Percentiles rank a stretch among this genome's conserved stretches.
These are phyloP conservation scores for Helleia helle DNA, from an alignment of 2,888 invertebrate species.

Conservation along the genomic window DNA sequence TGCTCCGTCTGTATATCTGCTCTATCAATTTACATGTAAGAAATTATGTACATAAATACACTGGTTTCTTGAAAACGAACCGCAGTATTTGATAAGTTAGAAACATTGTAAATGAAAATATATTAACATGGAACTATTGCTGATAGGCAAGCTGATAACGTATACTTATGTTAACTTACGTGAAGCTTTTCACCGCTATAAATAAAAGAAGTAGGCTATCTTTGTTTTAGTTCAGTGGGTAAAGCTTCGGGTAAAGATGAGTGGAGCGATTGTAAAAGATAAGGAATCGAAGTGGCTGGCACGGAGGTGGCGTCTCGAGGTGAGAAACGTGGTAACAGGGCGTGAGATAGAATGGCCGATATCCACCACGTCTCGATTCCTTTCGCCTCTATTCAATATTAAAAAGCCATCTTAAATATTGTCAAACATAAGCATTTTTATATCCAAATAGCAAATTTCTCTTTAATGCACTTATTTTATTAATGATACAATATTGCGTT, in stretches of 20 bases:
- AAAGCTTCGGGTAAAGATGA: constrained; percentile 61
- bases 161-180: background rate
- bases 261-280: constrained; percentile 53
- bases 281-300: constrained; percentile 39
- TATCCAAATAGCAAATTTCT: too few species aligned
- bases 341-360: constrained; percentile 60
- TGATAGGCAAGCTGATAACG: background rate
- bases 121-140: background rate
- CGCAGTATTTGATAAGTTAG: background rate
- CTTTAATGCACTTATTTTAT: background rate
- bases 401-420: background rate
- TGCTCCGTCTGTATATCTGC: constrained; percentile 13
- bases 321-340: constrained; percentile 66
- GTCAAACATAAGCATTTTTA: background rate
- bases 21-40: constrained; percentile 7
- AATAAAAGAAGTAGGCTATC: constrained; percentile 30
- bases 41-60: constrained; percentile 7
- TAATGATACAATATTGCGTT: background rate
- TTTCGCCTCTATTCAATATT: constrained; percentile 6
- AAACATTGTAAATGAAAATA: constrained; percentile 3
- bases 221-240: constrained; percentile 55
- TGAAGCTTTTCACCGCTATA: background rate
- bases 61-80: constrained; percentile 7
- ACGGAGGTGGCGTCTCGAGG: constrained; percentile 55
- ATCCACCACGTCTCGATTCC: constrained; percentile 30